Base-by-base conservation (phyloP, 2,888 invertebrate species). In the Ctena decussata region DNA sequence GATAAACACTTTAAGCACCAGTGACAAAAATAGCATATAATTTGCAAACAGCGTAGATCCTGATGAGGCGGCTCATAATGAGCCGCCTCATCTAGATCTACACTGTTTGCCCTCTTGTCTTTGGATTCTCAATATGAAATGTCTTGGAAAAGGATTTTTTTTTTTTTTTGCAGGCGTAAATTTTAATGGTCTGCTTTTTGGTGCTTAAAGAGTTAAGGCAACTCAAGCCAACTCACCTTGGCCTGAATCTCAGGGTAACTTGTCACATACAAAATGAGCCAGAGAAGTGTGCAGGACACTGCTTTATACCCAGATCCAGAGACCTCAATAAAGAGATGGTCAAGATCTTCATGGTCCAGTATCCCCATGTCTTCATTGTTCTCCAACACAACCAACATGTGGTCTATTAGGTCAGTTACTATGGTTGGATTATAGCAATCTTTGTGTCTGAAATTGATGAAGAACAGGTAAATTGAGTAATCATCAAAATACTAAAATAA, bases 261-360 rank as follows among this genome's bases (percentile, higher is more conserved):
- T 24, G 92, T 90, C 86, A 93, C 90, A 79, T 93, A 93, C 6
- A 92, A 86, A 2, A 93, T 71, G n/a, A 93, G 79, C 94, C 94
- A 94, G 0, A 87, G 86, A 32, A 94, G 70, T 12, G 91, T 85
- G 27, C 89, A 80, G 0, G 92, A 88, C 0, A 91, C 84, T 0
- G 91, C 84, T 46, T 89, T 85, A 78, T 92, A 93, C 0, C 94
- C 93, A 24, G 87, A 87, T 0, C 91, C 90, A 18, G 87, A 86
- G 18, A 93, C 65, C 32, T 93, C 93, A 15, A 94, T 80, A 39
- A 94, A 84, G 27, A 93, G 74, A 76, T 87, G 85, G 35, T 93
- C 92, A 41, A 93, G 89, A 69, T 94, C 93, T 32, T 90, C 89
- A 18, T 90, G 90, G 35, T 90, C 89, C 24, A 93, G 82, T 32